Conservation (phyloP, 2,888 invertebrate genomes). For the Macrosiphum euphorbiae region DNA sequence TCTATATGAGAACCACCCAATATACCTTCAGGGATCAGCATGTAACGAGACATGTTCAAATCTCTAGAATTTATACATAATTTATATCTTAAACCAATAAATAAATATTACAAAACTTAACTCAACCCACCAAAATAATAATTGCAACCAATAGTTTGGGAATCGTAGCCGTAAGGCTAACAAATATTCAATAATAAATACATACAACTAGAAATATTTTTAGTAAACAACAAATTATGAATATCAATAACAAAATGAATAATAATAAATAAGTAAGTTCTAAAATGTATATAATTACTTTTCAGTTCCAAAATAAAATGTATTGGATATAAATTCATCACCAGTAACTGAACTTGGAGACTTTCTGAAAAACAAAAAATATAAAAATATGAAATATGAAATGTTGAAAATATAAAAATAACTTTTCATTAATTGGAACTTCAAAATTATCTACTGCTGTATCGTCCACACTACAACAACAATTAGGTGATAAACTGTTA, state of each 20-base stretch:
- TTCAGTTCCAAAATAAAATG: constrained; percentile 2
- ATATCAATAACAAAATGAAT: background rate
- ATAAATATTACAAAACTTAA: too few species aligned
- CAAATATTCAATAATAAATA: background rate
- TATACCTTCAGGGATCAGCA: too few species aligned
- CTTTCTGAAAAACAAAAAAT: background rate
- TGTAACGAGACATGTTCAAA: too few species aligned
- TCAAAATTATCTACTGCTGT: background rate
- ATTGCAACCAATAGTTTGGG: too few species aligned
- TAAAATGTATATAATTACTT: background rate
- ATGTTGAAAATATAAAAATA: background rate
- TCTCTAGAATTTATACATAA: too few species aligned
- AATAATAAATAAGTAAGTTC: background rate
- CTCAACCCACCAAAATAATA: too few species aligned
- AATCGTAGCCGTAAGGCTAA: background rate
- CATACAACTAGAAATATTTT: too few species aligned
- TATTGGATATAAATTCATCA: background rate
- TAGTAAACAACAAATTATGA: too few species aligned
- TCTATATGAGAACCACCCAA: too few species aligned
- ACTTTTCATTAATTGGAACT: background rate
- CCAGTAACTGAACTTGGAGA: background rate
- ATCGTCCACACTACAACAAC: too few species aligned
- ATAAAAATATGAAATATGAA: background rate
- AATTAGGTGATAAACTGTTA: background rate
- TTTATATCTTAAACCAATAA: too few species aligned